Evolutionary conservation across 2,797 vertebrate species (phyloP).

Genomic region (Sebastes umbrosus): DNA sequence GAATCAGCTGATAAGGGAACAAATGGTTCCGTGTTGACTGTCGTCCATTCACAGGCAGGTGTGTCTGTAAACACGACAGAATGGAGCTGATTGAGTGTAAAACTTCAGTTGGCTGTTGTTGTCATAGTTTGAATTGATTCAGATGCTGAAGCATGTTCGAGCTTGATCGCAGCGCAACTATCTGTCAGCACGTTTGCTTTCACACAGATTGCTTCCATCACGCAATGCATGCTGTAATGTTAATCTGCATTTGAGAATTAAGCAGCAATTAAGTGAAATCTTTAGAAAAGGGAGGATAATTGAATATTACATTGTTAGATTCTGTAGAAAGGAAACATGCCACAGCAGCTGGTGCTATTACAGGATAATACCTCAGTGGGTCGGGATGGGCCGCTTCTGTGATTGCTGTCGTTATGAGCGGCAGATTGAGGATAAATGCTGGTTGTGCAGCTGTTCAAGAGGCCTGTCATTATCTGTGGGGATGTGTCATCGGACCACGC

Average conservation of each 20-base stretch:
- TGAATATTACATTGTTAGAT: neutral
- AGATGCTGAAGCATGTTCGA: constrained; percentile 37
- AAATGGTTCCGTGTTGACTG: neutral
- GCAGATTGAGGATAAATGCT: constrained; percentile 40
- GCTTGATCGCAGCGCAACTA: neutral
- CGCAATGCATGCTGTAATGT: constrained; percentile 2
- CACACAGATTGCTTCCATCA: neutral
- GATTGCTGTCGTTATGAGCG: constrained; percentile 7
- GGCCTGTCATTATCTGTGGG: constrained; percentile 75
- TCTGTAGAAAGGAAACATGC: neutral
- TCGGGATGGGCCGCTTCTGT: constrained; percentile 3
- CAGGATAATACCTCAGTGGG: neutral
- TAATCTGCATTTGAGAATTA: neutral
- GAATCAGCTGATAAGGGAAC: constrained; percentile 19
- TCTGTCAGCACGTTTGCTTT: constrained; percentile 2
- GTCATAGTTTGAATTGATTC: constrained; percentile 13
- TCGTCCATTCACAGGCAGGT: constrained; percentile 7
- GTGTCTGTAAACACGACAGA: neutral
- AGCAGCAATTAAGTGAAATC: neutral
- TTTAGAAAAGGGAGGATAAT: neutral
- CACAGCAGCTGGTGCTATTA: neutral
- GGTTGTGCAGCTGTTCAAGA: constrained; percentile 71
- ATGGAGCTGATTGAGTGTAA: neutral
- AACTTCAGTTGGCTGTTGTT: neutral
- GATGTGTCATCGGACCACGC: constrained; percentile 73